Percentiles rank a stretch among this genome's conserved stretches.
Evolutionary conservation across 2,888 invertebrate species (phyloP).

Genomic region (Phymatocera aterrima): DNA sequence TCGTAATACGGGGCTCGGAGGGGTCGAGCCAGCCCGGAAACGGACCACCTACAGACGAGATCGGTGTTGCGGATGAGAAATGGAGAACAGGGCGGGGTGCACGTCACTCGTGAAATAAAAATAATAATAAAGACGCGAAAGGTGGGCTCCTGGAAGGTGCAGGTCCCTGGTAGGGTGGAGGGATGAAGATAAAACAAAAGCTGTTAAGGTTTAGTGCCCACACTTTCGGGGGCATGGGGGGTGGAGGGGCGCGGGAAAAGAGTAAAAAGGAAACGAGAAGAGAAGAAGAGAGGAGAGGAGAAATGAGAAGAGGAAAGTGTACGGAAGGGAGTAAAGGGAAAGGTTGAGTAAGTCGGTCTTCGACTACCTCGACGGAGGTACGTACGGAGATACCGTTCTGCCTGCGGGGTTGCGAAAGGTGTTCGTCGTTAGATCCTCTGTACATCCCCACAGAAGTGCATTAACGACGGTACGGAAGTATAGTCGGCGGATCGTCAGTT

Average conservation of each 20-base stretch:
- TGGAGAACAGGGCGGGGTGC: slow-evolving; percentile 51
- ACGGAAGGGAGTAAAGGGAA: slow-evolving; percentile 6
- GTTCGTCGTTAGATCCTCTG: slow-evolving; percentile 5
- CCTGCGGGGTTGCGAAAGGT: slow-evolving; percentile 14
- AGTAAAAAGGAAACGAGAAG: neutral
- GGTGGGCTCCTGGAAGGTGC: neutral
- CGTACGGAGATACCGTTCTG: too few species aligned
- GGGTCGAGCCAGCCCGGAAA: neutral
- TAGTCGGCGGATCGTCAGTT: neutral
- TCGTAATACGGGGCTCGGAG: slow-evolving; percentile 61
- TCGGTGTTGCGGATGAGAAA: slow-evolving; percentile 61
- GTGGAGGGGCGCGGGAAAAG: slow-evolving; percentile 47
- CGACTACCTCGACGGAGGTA: slow-evolving; percentile 16
- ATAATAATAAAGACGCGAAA: slow-evolving; percentile 34
- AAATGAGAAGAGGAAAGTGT: neutral
- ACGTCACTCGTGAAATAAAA: slow-evolving; percentile 5
- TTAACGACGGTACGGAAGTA: too few species aligned
- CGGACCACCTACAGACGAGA: slow-evolving; percentile 50
- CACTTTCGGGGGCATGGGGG: neutral
- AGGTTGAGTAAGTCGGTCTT: slow-evolving; percentile 11
- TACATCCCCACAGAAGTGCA: slow-evolving; percentile 29
- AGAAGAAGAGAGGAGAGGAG: slow-evolving; percentile 32
- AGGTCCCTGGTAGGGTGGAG: slow-evolving; percentile 10
- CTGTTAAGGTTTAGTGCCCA: slow-evolving; percentile 41
- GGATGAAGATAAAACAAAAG: slow-evolving; percentile 47